Percentiles rank a stretch among this genome's conserved stretches.
phyloP scores from a whole-genome alignment of 2,113 vertebrate species.

The Acrocephalus arundinaceus region DNA sequence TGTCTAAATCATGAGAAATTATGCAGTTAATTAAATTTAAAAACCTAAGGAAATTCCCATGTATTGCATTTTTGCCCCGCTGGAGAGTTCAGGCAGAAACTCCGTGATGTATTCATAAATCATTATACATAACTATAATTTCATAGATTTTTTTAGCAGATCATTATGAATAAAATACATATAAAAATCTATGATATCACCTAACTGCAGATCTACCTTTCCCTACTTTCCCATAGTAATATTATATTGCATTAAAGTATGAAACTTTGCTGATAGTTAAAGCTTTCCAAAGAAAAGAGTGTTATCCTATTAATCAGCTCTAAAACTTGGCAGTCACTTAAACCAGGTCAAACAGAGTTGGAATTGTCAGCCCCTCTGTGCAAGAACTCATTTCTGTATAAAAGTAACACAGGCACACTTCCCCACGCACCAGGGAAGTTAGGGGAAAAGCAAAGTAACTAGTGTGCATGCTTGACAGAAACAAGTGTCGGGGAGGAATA shows the following conservation, averaged over 20 bases:
- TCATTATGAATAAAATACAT: neutral
- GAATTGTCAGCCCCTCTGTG: neutral
- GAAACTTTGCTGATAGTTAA: neutral
- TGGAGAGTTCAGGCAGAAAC: neutral
- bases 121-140: neutral
- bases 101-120: neutral
- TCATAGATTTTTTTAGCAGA: neutral
- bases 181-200: neutral
- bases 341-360: neutral
- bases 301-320: neutral
- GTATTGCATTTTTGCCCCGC: neutral
- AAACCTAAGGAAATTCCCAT: neutral
- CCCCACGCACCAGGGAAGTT: neutral
- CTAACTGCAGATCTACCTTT: neutral
- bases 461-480: neutral
- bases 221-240: neutral
- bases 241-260: neutral
- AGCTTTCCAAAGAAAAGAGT: neutral
- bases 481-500: neutral
- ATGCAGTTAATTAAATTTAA: neutral
- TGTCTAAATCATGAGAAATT: neutral
- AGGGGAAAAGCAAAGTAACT: neutral
- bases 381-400: neutral
- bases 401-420: neutral
- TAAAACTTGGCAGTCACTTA: conserved; percentile 4